Percentiles rank a stretch among this genome's conserved stretches.
Conservation (phyloP, 2,888 invertebrate species). For the Clusia tigrina region DNA sequence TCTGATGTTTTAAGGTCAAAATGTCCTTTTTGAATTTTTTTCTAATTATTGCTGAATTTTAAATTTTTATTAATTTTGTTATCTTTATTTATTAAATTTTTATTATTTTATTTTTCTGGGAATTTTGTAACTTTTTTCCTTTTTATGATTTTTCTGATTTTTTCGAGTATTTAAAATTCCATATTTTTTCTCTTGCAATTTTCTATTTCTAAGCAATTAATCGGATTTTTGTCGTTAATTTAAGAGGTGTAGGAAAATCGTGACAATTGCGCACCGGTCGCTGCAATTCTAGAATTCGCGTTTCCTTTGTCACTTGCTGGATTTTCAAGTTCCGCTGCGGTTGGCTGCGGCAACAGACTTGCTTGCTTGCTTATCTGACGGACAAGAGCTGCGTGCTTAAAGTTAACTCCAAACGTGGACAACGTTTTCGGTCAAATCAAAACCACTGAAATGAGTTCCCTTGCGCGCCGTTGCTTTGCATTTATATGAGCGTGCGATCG, state of each 20-base stretch:
- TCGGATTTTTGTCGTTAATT: no score
- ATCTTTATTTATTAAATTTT: no score
- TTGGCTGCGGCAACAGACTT: no score
- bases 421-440: conserved; percentile 61
- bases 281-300: neutral
- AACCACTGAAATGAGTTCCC: conserved; percentile 64
- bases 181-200: neutral
- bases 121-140: neutral
- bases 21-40: no score
- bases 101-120: neutral
- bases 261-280: conserved; percentile 1
- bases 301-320: neutral
- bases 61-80: no score
- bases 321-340: neutral
- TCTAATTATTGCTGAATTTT: no score
- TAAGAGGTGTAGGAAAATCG: no score
- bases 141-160: neutral
- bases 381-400: neutral
- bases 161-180: neutral
- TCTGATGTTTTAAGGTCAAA: no score
- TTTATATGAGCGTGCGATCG: conserved; percentile 57
- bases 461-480: conserved; percentile 60
- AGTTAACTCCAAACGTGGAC: conserved; percentile 25
- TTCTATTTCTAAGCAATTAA: no score
- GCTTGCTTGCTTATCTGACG: neutral